A percentile compares a stretch with the other conserved stretches of the same genome.
These are phyloP conservation scores for Haliclona indistincta DNA, from an alignment of 37 sponge, comb jelly and placozoan species.

Conservation along the genomic window DNA sequence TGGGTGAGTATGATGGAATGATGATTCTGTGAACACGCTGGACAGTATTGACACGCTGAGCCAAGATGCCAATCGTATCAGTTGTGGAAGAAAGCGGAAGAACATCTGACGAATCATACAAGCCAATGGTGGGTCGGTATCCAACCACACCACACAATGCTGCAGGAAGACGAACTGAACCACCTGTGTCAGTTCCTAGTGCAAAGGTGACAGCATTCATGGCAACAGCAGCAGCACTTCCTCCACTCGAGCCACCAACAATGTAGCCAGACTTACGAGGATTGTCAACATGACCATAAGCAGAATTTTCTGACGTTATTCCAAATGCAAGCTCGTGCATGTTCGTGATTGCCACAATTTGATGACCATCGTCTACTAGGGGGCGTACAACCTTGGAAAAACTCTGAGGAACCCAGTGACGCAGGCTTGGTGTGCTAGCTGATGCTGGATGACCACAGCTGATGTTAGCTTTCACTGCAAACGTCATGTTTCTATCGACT, in stretches of 20 bases:
- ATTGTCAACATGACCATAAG: slow-evolving; percentile 22
- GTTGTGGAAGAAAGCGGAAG: slow-evolving; percentile 38
- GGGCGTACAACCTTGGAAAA: slow-evolving; percentile 7
- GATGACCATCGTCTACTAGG: slow-evolving; percentile 19
- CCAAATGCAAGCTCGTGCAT: slow-evolving; percentile 40
- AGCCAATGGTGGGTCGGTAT: slow-evolving; percentile 30
- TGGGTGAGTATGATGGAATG: slow-evolving; percentile 20
- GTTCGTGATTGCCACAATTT: slow-evolving; percentile 18
- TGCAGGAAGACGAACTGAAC: slow-evolving; percentile 36
- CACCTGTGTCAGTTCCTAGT: slow-evolving; percentile 41
- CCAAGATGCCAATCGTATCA: slow-evolving; percentile 29
- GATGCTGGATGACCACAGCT: slow-evolving; percentile 20
- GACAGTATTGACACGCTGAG: slow-evolving; percentile 6
- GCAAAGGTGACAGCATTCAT: slow-evolving; percentile 18
- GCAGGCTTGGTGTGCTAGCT: slow-evolving; percentile 23
- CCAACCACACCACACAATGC: slow-evolving; percentile 41
- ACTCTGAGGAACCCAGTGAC: not conserved
- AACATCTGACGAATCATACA: slow-evolving; percentile 3
- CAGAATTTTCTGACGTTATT: slow-evolving; percentile 23
- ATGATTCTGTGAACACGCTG: slow-evolving; percentile 16
- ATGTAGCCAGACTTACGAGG: slow-evolving; percentile 23
- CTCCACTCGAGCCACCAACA: slow-evolving; percentile 29
- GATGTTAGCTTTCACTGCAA: slow-evolving; percentile 36
- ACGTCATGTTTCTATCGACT: not conserved
- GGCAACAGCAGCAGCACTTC: slow-evolving; percentile 35